These are phyloP conservation scores for Pediacus dermestoides DNA, from an alignment of 2,888 invertebrate species.

Conservation along the genomic window DNA sequence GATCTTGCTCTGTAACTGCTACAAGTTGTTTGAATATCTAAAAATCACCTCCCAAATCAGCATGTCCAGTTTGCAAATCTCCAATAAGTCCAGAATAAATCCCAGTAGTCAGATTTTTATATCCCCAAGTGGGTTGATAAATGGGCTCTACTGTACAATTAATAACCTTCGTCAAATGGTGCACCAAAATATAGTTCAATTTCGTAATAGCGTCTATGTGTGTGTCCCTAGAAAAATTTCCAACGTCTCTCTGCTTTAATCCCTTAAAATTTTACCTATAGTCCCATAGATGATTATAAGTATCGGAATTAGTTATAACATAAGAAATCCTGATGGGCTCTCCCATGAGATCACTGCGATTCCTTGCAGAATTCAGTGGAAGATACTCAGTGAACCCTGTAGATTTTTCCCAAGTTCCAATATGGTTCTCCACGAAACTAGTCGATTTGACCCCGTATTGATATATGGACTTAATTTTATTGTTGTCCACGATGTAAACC, in stretches of 20 bases:
- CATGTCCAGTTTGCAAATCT: slow-evolving; percentile 53
- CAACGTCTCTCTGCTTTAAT: slow-evolving; percentile 5
- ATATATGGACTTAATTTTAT: slow-evolving; percentile 29
- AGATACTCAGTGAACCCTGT: slow-evolving; percentile 14
- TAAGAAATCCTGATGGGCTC: slow-evolving; percentile 33
- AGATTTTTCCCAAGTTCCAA: slow-evolving; percentile 18
- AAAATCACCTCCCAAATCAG: slow-evolving; percentile 58
- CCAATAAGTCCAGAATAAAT: slow-evolving; percentile 59
- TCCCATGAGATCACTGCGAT: slow-evolving; percentile 36
- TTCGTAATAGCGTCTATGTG: slow-evolving; percentile 51
- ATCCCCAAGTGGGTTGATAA: slow-evolving; percentile 57
- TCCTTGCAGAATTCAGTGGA: background rate
- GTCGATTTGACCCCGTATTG: no score
- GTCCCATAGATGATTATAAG: slow-evolving; percentile 49
- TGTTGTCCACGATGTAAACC: slow-evolving; percentile 28
- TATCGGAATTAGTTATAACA: slow-evolving; percentile 45
- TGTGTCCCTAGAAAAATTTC: slow-evolving; percentile 32
- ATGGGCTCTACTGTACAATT: slow-evolving; percentile 53
- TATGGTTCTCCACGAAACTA: slow-evolving; percentile 20
- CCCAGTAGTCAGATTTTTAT: slow-evolving; percentile 51
- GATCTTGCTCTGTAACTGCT: no score
- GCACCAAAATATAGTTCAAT: slow-evolving; percentile 56
- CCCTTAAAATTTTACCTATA: slow-evolving; percentile 36
- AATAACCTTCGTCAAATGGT: slow-evolving; percentile 55
- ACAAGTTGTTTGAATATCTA: no score